A percentile compares a stretch with the other conserved stretches of the same genome.
These are phyloP conservation scores for Columba janthina DNA, from an alignment of 2,113 vertebrate species.

Conservation along the genomic window DNA sequence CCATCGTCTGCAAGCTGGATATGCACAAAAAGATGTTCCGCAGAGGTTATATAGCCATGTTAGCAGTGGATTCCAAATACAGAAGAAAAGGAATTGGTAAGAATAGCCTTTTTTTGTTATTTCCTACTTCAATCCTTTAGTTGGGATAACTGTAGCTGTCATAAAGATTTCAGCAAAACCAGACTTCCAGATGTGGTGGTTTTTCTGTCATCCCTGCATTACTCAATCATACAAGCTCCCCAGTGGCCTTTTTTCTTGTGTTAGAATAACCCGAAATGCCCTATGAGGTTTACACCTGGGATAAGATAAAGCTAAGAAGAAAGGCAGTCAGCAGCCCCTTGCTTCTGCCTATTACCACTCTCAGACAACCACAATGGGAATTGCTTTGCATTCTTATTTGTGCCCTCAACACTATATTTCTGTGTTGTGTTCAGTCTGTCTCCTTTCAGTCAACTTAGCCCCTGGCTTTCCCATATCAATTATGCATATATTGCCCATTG, in stretches of 20 bases:
- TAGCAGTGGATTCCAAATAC: slow-evolving; percentile 99
- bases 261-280: neutral
- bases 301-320: neutral
- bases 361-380: neutral
- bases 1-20: slow-evolving; percentile 99
- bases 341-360: neutral
- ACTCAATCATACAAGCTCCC: neutral
- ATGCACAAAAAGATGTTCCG: slow-evolving; percentile 99
- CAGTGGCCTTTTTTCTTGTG: neutral
- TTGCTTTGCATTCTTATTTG: neutral
- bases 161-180: neutral
- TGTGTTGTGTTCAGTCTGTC: neutral
- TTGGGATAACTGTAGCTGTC: slow-evolving; percentile 28
- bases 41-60: slow-evolving; percentile 99
- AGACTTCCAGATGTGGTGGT: neutral
- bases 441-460: neutral
- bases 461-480: neutral
- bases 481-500: neutral
- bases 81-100: slow-evolving; percentile 99
- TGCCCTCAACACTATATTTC: neutral
- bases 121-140: neutral
- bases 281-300: neutral
- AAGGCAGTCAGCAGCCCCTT: neutral
- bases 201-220: neutral
- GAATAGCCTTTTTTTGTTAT: slow-evolving; percentile 62